Percentiles rank a stretch among this genome's conserved stretches.
These are phyloP conservation scores for Drosophila kurseongensis DNA, from an alignment of 1,140 invertebrate species.

Conservation along the genomic window DNA sequence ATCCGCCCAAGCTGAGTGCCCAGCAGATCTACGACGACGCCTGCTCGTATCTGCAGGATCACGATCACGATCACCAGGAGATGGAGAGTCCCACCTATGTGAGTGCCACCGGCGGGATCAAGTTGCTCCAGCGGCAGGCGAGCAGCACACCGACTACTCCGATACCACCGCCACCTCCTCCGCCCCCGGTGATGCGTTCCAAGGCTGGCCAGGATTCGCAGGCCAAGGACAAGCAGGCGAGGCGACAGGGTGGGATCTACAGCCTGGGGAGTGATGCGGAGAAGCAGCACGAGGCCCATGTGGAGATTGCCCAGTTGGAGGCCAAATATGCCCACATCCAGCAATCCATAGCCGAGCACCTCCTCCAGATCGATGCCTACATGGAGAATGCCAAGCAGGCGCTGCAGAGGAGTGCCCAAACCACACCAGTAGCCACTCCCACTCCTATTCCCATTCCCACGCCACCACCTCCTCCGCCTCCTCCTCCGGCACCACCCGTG, in stretches of 20 bases:
- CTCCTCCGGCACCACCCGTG: not conserved
- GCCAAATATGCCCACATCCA: constrained; percentile 80
- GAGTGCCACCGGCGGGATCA: constrained; percentile 71
- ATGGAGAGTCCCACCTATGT: constrained; percentile 54
- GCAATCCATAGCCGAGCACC: constrained; percentile 80
- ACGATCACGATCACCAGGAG: constrained; percentile 25
- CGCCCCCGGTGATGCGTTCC: constrained; percentile 29
- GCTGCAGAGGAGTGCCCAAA: constrained; percentile 63
- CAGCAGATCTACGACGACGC: constrained; percentile 77
- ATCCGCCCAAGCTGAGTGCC: constrained; percentile 31
- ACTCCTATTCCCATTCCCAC: constrained; percentile 11
- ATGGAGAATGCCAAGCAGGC: constrained; percentile 80
- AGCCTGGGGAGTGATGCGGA: constrained; percentile 13
- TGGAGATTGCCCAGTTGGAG: constrained; percentile 75
- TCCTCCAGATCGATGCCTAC: constrained; percentile 78
- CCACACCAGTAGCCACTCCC: constrained; percentile 19
- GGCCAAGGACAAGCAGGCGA: constrained; percentile 22
- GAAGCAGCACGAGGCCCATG: constrained; percentile 59
- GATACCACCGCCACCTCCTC: constrained; percentile 32
- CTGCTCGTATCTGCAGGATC: constrained; percentile 71
- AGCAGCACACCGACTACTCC: constrained; percentile 14
- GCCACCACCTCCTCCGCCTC: constrained; percentile 1
- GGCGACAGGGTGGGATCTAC: constrained; percentile 59
- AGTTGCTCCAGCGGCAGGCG: constrained; percentile 66
- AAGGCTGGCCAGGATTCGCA: constrained; percentile 27